Evolutionary conservation across 2,113 vertebrate species (phyloP).

Genomic region (Oriolus oriolus): DNA sequence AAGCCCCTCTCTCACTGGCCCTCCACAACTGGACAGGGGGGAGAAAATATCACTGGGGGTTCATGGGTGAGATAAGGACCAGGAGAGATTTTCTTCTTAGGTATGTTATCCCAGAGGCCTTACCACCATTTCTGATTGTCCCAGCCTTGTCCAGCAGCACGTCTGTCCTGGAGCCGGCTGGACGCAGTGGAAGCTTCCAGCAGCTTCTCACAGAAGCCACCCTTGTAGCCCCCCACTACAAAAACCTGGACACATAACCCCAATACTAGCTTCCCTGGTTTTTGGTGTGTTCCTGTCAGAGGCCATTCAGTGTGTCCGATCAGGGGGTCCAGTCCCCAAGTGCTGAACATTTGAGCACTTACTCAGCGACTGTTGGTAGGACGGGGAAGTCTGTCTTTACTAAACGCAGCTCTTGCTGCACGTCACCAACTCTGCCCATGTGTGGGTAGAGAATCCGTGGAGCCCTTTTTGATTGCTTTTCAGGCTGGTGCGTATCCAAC

Average conservation of each 20-base stretch:
- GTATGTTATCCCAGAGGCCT: neutral
- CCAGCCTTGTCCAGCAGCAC: neutral
- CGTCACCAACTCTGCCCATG: fast-evolving
- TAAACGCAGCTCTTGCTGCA: fast-evolving
- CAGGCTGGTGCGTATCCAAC: neutral
- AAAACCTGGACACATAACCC: neutral
- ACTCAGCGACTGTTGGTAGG: neutral
- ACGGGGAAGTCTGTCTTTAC: neutral
- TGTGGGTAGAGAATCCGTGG: neutral
- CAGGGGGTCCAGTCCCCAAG: neutral
- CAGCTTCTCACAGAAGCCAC: neutral
- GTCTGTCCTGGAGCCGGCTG: neutral
- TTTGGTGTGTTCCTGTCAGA: neutral
- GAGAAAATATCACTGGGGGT: neutral
- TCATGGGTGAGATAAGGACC: neutral
- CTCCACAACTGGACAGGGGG: neutral
- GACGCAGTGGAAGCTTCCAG: neutral
- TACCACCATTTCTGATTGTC: neutral
- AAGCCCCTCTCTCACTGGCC: neutral
- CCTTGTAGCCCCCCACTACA: neutral
- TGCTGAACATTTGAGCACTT: neutral
- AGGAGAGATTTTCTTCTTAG: neutral
- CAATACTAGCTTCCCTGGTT: neutral
- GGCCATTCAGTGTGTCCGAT: neutral
- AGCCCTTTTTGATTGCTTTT: neutral